Base-by-base conservation (phyloP, 2,888 invertebrate genomes). In the Caenorhabditis doughertyi region DNA sequence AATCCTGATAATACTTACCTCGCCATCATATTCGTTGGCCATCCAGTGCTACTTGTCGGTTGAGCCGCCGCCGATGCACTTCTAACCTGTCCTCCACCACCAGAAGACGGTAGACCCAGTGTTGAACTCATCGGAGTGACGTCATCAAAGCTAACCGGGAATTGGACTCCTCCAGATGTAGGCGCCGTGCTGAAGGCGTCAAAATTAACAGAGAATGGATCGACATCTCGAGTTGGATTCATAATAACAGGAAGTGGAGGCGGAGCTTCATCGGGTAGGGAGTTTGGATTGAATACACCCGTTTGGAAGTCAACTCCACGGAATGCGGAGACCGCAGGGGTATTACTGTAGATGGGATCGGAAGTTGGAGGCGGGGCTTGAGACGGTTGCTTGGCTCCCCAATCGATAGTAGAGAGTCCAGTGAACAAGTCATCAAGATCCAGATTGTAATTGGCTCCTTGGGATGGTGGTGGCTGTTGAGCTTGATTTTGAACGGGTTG, bases 131-230 rank as follows among this genome's bases (percentile, higher is more conserved):
- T 21, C 21, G 42, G 11, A 9, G 82, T 68, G 3, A 70, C 67
- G 8, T 84, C 84, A 29, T 83, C 84, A 44, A 84, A 84, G 11
- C 67, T 71, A 13, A 86, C 84, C 0, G 86, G 86, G 55, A 86
- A 86, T 25, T 65, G 55, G 13, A 47, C 18, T 21, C 3, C 21
- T 3, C 27, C 23, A 2, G 9, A 1, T 5, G 16, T 23, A 1
- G 39, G 11, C 42, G 42, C 5, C 5, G n/a, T 4, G 27, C 21
- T 25, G 8, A 42, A 47, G 1, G n/a, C 9, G 16, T 35, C 65
- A 13, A 65, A 65, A 29, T 65, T 65, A 8, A 49, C 32, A 1
- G 65, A 32, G 18, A 65, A 65, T n/a, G 65, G 51, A 23, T 70
- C 65, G n/a, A n/a, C n/a, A 8, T 81, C 76, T 23, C 49, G 5